Evolutionary conservation across 1,140 invertebrate species (phyloP).

Genomic region (Heliconius eleuchia): DNA sequence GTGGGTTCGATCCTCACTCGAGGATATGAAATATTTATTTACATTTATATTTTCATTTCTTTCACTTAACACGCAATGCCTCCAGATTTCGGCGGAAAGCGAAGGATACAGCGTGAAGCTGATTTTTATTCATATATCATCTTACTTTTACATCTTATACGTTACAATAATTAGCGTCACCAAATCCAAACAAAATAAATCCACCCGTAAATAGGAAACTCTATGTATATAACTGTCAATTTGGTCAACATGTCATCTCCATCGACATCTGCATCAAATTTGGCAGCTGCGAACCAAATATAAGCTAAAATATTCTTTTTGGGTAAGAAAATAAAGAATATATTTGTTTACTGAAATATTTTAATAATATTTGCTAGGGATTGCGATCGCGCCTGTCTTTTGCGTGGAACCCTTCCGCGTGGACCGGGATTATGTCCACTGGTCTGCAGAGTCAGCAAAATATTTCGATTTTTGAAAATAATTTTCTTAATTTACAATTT

Average conservation of each 20-base stretch:
- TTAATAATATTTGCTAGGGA: conserved; percentile 52
- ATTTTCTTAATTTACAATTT: too few relatives aligned
- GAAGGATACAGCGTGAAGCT: too few relatives aligned
- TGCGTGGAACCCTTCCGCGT: conserved; percentile 66
- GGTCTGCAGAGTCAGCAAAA: conserved; percentile 49
- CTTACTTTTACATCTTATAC: background rate
- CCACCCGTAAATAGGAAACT: conserved; percentile 43
- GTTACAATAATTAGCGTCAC: background rate
- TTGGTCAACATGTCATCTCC: conserved; percentile 39
- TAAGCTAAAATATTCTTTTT: conserved; percentile 11
- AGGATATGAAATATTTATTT: too few relatives aligned
- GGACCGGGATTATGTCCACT: conserved; percentile 56
- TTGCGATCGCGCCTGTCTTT: conserved; percentile 65
- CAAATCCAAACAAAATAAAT: conserved; percentile 6
- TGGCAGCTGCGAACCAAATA: conserved; percentile 35
- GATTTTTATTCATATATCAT: too few relatives aligned
- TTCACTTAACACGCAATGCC: too few relatives aligned
- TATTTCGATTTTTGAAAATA: background rate
- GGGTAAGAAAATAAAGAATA: background rate
- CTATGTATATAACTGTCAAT: conserved; percentile 46
- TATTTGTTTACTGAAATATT: conserved; percentile 24
- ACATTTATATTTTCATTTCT: too few relatives aligned
- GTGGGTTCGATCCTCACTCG: too few relatives aligned
- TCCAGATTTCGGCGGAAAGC: too few relatives aligned
- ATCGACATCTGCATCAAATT: conserved; percentile 48